These are phyloP conservation scores for Gymnoscelis rufifasciata DNA, from an alignment of 2,888 invertebrate genomes.

Conservation along the genomic window DNA sequence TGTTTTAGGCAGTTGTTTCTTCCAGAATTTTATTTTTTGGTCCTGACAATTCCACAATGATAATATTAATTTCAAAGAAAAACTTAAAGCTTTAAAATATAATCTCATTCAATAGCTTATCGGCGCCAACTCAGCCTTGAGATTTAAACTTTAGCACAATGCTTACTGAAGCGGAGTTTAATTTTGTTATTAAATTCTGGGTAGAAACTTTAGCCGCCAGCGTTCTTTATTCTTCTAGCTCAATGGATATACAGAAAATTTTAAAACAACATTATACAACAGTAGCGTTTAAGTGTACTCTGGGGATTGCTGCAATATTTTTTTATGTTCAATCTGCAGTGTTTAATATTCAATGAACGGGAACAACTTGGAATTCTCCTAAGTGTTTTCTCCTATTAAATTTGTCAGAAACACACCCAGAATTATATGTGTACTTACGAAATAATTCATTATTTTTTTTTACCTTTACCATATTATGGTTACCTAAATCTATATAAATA, in stretches of 20 bases:
- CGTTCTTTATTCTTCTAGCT: constrained; percentile 8
- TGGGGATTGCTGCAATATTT: background rate
- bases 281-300: background rate
- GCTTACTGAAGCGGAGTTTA: constrained; percentile 16
- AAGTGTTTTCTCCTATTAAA: too few species aligned
- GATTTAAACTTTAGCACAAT: constrained; percentile 15
- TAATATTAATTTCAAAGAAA: background rate
- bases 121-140: constrained; percentile 10
- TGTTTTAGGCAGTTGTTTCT: too few species aligned
- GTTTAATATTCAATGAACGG: background rate
- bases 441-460: too few species aligned
- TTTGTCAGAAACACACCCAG: too few species aligned
- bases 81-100: constrained; percentile 1
- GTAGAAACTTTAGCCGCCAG: constrained; percentile 11
- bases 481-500: too few species aligned
- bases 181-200: constrained; percentile 18
- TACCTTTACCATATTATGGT: too few species aligned
- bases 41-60: background rate
- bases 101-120: constrained; percentile 16
- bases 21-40: too few species aligned
- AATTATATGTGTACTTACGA: too few species aligned
- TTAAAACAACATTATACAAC: constrained; percentile 5
- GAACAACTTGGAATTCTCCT: background rate
- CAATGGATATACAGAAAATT: constrained; percentile 13
- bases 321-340: background rate